These are phyloP conservation scores for Andrena trimmerana DNA, from an alignment of 2,888 invertebrate species.

Conservation along the genomic window DNA sequence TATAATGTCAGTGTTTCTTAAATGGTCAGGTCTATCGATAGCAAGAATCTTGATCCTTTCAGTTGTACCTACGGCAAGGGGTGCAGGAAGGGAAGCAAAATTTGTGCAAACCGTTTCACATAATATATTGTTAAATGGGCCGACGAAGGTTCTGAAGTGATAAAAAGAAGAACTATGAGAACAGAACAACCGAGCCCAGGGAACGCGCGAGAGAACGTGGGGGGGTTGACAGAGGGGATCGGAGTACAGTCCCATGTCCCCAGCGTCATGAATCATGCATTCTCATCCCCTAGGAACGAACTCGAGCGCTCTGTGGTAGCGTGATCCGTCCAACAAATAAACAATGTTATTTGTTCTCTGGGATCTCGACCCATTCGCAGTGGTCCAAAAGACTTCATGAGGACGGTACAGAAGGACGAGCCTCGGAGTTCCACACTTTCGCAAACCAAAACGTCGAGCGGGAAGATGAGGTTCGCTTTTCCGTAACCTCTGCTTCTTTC, in stretches of 20 bases:
- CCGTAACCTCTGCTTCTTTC: constrained; percentile 14
- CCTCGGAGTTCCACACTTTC: constrained; percentile 61
- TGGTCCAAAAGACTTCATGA: constrained; percentile 66
- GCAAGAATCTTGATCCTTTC: neutral
- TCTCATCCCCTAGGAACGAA: constrained; percentile 73
- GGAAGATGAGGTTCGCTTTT: constrained; percentile 23
- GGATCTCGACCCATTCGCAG: constrained; percentile 70
- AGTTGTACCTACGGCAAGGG: neutral
- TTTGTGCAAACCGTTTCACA: constrained; percentile 49
- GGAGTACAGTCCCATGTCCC: constrained; percentile 74
- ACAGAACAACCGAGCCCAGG: constrained; percentile 38
- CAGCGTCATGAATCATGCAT: constrained; percentile 83
- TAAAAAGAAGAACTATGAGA: constrained; percentile 39
- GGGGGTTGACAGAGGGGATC: constrained; percentile 51
- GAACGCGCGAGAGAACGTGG: constrained; percentile 28
- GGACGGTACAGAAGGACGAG: constrained; percentile 65
- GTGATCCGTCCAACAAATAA: constrained; percentile 80
- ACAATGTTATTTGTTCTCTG: constrained; percentile 81
- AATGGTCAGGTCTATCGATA: neutral
- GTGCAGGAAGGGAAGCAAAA: constrained; percentile 60
- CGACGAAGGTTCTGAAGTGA: constrained; percentile 32
- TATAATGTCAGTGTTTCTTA: too few species aligned
- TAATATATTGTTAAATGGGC: constrained; percentile 53
- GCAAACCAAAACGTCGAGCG: constrained; percentile 54
- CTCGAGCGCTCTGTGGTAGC: constrained; percentile 71